Percentiles rank a stretch among this genome's conserved stretches.
Evolutionary conservation across 2,797 vertebrate genomes (phyloP).

Genomic region (Harpagifer antarcticus): DNA sequence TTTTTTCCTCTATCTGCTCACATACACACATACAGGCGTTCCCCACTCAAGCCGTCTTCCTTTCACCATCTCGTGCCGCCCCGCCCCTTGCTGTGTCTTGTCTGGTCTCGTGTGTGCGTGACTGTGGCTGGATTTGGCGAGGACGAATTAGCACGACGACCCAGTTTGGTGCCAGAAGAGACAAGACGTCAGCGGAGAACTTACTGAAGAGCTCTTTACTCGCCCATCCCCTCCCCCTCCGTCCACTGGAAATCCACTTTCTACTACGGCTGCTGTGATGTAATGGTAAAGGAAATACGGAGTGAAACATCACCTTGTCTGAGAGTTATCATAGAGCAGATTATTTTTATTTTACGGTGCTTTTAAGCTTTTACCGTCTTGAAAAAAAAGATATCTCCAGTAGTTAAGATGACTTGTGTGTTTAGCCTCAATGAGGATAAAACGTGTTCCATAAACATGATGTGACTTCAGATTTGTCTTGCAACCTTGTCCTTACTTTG

Average conservation of each 20-base stretch:
- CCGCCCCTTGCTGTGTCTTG: constrained; percentile 50
- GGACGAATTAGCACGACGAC: constrained; percentile 78
- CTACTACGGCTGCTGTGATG: constrained; percentile 24
- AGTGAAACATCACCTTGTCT: constrained; percentile 7
- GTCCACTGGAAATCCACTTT: constrained; percentile 8
- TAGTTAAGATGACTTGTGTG: constrained; percentile 7
- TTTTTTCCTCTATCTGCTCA: not conserved
- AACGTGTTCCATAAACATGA: constrained; percentile 25
- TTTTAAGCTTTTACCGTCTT: constrained; percentile 6
- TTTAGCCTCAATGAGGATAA: constrained; percentile 11
- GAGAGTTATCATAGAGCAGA: constrained; percentile 21
- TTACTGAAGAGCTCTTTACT: constrained; percentile 31
- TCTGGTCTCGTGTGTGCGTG: constrained; percentile 76
- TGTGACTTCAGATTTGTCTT: not conserved
- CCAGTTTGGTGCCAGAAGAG: constrained; percentile 75
- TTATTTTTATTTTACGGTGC: not conserved
- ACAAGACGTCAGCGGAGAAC: constrained; percentile 53
- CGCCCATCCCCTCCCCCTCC: not conserved
- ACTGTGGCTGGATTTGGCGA: constrained; percentile 72
- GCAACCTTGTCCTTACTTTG: constrained; percentile 15
- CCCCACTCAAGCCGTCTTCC: constrained; percentile 54
- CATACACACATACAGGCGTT: constrained; percentile 22
- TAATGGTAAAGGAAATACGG: constrained; percentile 30
- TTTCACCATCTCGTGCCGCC: constrained; percentile 62
- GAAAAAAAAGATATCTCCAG: not conserved